phyloP scores from a whole-genome alignment of 2,888 invertebrate species.

The Cetonia aurata region DNA sequence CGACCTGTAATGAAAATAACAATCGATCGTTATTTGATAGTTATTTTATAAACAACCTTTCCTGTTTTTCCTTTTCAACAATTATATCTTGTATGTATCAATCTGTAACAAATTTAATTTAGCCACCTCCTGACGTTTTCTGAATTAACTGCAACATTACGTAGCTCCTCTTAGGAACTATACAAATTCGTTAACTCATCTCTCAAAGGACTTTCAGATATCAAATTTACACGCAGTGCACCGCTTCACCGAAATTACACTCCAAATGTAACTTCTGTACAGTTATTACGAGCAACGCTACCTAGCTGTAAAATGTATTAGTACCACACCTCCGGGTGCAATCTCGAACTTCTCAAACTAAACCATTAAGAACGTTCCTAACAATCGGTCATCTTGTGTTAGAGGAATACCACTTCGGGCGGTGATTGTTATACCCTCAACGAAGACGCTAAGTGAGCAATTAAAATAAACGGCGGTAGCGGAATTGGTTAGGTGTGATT shows the following conservation, averaged over 20 bases:
- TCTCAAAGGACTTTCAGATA: conserved; percentile 1
- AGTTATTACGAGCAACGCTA: conserved; percentile 15
- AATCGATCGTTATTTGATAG: too few relatives aligned
- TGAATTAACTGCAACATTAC: too few relatives aligned
- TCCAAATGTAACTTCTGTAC: conserved; percentile 10
- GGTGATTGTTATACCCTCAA: too few relatives aligned
- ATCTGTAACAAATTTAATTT: too few relatives aligned
- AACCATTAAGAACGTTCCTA: conserved; percentile 17
- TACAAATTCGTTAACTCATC: conserved; percentile 23
- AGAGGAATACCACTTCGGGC: too few relatives aligned
- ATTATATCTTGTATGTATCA: too few relatives aligned
- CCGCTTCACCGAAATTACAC: conserved; percentile 16
- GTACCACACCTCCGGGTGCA: conserved; percentile 19
- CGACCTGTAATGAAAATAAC: neutral
- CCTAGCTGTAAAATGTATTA: conserved; percentile 29
- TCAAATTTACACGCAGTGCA: conserved; percentile 21
- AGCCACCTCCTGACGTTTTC: too few relatives aligned
- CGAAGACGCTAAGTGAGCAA: too few relatives aligned
- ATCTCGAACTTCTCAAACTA: conserved; percentile 29
- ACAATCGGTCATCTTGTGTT: conserved; percentile 4
- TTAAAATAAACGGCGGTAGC: too few relatives aligned
- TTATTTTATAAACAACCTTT: too few relatives aligned
- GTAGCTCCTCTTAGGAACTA: conserved; percentile 2
- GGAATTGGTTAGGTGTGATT: too few relatives aligned
- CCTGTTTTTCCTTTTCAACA: too few relatives aligned